phyloP scores from a whole-genome alignment of 2,888 invertebrate genomes.

The Acheta domesticus region DNA sequence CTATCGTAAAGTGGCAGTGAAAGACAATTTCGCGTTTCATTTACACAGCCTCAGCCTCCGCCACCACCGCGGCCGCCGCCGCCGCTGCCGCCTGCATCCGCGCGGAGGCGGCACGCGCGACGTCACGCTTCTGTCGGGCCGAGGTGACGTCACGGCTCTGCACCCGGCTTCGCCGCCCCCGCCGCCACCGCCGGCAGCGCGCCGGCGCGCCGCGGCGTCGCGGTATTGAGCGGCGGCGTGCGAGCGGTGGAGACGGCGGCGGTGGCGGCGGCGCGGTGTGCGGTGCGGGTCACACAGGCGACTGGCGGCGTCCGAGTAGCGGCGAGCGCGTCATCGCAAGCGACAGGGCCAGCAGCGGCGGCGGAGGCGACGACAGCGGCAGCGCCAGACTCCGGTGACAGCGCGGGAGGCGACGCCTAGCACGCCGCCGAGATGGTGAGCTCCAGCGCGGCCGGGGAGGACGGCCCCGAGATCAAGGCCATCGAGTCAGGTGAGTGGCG shows the following conservation, averaged over 20 bases:
- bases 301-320: no score
- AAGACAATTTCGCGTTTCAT: no score
- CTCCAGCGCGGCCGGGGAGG: slow-evolving; percentile 44
- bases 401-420: background rate
- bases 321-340: background rate
- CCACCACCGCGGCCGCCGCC: no score
- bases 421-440: slow-evolving; percentile 32
- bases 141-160: no score
- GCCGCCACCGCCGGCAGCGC: background rate
- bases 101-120: no score
- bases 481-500: slow-evolving; percentile 51
- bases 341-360: background rate
- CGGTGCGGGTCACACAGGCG: background rate
- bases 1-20: no score
- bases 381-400: no score
- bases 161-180: background rate
- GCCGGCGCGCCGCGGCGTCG: background rate
- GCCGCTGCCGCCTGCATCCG: no score
- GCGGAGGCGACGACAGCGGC: slow-evolving; percentile 18
- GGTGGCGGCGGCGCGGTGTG: background rate
- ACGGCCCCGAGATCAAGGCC: slow-evolving; percentile 59
- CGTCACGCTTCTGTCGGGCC: no score
- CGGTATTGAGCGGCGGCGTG: background rate
- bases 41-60: no score
- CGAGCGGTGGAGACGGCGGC: background rate